Percentiles rank a stretch among this genome's conserved stretches.
These are phyloP conservation scores for Dolichotis patagonum DNA, from an alignment of 2,113 vertebrate species.

Conservation along the genomic window DNA sequence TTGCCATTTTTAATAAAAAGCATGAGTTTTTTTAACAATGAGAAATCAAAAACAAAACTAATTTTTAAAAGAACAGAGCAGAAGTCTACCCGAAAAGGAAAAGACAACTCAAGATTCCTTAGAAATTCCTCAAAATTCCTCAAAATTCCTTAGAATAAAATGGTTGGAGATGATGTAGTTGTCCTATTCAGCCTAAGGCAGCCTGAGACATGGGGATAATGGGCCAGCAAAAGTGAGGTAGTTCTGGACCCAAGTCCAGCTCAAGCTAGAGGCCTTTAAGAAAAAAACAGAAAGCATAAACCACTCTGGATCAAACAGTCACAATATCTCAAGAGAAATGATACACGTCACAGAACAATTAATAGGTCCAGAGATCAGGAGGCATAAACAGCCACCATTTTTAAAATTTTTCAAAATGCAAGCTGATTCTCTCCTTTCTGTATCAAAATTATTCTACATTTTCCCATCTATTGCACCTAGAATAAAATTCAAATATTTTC, in stretches of 20 bases:
- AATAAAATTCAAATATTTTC: neutral
- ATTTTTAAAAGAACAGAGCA: neutral
- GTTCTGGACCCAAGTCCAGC: neutral
- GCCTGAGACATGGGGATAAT: neutral
- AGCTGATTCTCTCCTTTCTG: neutral
- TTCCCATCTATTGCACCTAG: neutral
- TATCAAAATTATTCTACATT: neutral
- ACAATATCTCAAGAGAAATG: neutral
- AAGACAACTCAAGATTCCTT: neutral
- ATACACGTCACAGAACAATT: neutral
- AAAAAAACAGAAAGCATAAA: neutral
- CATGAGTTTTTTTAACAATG: neutral
- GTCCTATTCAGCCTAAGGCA: neutral
- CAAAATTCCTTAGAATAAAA: slow-evolving; percentile 12
- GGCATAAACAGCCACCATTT: neutral
- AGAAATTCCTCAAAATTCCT: too few species aligned
- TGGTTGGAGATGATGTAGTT: neutral
- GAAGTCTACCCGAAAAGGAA: slow-evolving; percentile 8
- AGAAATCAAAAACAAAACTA: neutral
- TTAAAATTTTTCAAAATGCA: neutral
- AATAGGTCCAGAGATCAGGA: neutral
- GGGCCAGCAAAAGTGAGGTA: neutral
- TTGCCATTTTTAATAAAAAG: neutral
- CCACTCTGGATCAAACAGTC: neutral
- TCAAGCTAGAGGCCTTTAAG: neutral